Conservation (phyloP, 2,888 invertebrate genomes). For the Punctoribates punctum region DNA sequence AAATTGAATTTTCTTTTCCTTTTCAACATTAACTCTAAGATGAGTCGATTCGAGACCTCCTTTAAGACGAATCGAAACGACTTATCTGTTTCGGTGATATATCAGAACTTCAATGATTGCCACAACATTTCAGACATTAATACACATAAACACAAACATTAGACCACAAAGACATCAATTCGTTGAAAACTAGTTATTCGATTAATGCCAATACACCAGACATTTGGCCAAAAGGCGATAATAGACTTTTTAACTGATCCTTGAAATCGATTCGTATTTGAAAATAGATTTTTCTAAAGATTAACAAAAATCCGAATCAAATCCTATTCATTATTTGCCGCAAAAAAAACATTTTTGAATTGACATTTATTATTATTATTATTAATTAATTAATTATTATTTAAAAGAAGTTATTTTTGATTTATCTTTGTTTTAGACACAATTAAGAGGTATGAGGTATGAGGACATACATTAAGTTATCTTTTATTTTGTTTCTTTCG, state of each 20-base stretch:
- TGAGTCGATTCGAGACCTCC: not conserved
- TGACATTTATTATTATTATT: not conserved
- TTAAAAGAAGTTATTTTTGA: not conserved
- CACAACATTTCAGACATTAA: constrained; percentile 14
- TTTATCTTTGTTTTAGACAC: not conserved
- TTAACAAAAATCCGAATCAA: constrained; percentile 13
- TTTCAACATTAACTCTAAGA: constrained; percentile 8
- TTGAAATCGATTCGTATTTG: constrained; percentile 11
- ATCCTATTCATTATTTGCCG: not conserved
- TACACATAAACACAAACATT: constrained; percentile 8
- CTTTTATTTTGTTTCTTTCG: not conserved
- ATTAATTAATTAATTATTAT: not conserved
- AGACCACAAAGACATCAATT: constrained; percentile 4
- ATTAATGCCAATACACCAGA: not conserved
- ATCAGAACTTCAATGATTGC: constrained; percentile 14
- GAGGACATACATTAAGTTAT: not conserved
- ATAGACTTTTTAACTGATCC: constrained; percentile 23
- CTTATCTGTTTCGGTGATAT: constrained; percentile 28
- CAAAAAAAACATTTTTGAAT: not conserved
- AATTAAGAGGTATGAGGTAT: not conserved
- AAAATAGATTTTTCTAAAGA: not conserved
- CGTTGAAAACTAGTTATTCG: not conserved
- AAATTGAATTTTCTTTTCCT: not conserved
- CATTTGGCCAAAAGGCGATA: constrained; percentile 28
- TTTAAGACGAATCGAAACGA: not conserved